Evolutionary conservation across 2,888 invertebrate species (phyloP).

Genomic region (Sthenelais limicola): DNA sequence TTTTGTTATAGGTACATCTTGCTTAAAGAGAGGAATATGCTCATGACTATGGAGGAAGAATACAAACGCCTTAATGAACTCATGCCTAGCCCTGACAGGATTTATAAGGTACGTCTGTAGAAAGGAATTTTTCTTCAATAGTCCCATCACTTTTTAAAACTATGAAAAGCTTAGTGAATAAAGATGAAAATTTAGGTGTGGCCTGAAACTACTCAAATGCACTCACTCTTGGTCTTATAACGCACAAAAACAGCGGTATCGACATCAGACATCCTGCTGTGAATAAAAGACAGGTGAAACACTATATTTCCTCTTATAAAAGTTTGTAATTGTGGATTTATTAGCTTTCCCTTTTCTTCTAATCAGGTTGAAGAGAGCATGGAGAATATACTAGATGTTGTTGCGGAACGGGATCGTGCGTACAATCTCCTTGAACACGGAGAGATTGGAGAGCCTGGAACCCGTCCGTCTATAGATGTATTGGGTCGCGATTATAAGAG

Average conservation of each 20-base stretch:
- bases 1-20: conserved; percentile 80
- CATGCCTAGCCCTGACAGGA: conserved; percentile 92
- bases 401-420: conserved; percentile 92
- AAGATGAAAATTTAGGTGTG: too few relatives aligned
- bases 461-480: conserved; percentile 44
- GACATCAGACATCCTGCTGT: not conserved
- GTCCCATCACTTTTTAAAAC: too few relatives aligned
- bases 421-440: conserved; percentile 85
- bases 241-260: too few relatives aligned
- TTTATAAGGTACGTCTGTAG: conserved; percentile 83
- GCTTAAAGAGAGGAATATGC: conserved; percentile 96
- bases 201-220: too few relatives aligned
- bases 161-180: too few relatives aligned
- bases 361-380: conserved; percentile 92
- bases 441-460: conserved; percentile 51
- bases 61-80: conserved; percentile 78
- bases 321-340: too few relatives aligned
- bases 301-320: too few relatives aligned
- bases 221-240: too few relatives aligned
- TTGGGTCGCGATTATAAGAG: conserved; percentile 50
- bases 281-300: not conserved
- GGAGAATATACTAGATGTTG: conserved; percentile 91
- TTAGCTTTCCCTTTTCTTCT: too few relatives aligned
- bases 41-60: conserved; percentile 95
- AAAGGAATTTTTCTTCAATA: too few relatives aligned